Conservation (phyloP, 2,888 invertebrate genomes). For the Hyposoter didymator region DNA sequence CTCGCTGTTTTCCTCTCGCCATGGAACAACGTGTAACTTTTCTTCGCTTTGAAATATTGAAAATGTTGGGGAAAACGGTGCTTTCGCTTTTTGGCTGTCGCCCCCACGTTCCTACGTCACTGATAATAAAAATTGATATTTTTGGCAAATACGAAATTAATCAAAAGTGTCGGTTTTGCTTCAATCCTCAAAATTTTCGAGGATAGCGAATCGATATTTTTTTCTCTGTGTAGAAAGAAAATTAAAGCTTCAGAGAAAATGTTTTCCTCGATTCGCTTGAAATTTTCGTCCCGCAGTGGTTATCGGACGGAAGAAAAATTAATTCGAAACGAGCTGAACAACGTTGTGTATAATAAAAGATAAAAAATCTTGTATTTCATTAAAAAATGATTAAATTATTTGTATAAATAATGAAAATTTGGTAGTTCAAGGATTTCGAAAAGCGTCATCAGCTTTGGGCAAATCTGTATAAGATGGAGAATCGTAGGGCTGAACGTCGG, state of each 20-base stretch:
- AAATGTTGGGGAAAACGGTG: too few species aligned
- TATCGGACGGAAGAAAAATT: background rate
- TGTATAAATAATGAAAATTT: background rate
- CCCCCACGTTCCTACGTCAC: too few species aligned
- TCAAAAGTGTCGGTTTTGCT: background rate
- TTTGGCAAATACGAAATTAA: background rate
- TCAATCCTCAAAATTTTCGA: background rate
- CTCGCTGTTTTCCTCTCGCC: too few species aligned
- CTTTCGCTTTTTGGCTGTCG: too few species aligned
- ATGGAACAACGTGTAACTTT: too few species aligned
- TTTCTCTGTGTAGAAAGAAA: background rate
- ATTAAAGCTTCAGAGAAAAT: background rate
- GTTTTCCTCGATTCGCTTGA: background rate
- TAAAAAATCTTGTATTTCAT: slow-evolving; percentile 39
- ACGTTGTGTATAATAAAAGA: background rate
- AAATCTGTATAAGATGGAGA: background rate
- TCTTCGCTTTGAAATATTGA: too few species aligned
- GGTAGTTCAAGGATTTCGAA: background rate
- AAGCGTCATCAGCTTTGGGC: slow-evolving; percentile 7
- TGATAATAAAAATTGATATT: background rate
- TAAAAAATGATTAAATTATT: slow-evolving; percentile 31
- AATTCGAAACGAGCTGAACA: background rate
- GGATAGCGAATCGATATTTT: background rate
- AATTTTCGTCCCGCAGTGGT: background rate
- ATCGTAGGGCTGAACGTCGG: too few species aligned